These are phyloP conservation scores for Hucho hucho DNA, from an alignment of 2,113 vertebrate species.

Conservation along the genomic window DNA sequence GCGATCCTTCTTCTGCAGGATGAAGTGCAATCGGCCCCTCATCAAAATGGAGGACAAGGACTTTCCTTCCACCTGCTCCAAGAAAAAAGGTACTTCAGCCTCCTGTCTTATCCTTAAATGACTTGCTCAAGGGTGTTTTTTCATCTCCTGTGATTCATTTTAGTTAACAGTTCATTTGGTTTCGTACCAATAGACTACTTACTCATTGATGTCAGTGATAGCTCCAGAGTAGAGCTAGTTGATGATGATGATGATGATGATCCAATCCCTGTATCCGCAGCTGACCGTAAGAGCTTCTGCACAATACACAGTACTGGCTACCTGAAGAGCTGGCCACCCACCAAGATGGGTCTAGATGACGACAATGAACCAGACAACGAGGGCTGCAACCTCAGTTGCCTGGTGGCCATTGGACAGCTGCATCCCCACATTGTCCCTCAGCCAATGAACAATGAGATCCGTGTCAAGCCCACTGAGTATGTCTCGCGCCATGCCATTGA, in stretches of 20 bases:
- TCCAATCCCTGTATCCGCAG: conserved; percentile 59
- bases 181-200: too few relatives aligned
- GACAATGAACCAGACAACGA: conserved; percentile 96
- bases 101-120: too few relatives aligned
- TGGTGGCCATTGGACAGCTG: conserved; percentile 94
- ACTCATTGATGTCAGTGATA: too few relatives aligned
- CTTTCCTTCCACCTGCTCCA: conserved; percentile 95
- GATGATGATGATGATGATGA: not conserved
- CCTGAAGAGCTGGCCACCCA: conserved; percentile 98
- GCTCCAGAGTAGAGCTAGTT: too few relatives aligned
- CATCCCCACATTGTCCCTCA: conserved; percentile 93
- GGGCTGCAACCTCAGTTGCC: conserved; percentile 97
- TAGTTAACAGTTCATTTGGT: too few relatives aligned
- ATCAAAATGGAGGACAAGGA: conserved; percentile 98
- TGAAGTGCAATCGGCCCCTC: conserved; percentile 96
- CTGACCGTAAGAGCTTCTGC: conserved; percentile 98
- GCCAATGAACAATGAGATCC: conserved; percentile 81
- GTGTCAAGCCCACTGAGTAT: conserved; percentile 95
- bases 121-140: not conserved
- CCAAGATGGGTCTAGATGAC: conserved; percentile 97
- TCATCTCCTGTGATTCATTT: not conserved
- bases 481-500: conserved; percentile 98
- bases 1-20: conserved; percentile 97
- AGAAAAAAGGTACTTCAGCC: conserved; percentile 89
- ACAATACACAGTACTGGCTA: conserved; percentile 99